phyloP scores from a whole-genome alignment of 1,140 invertebrate genomes.

The Leptonema lineaticorne region DNA sequence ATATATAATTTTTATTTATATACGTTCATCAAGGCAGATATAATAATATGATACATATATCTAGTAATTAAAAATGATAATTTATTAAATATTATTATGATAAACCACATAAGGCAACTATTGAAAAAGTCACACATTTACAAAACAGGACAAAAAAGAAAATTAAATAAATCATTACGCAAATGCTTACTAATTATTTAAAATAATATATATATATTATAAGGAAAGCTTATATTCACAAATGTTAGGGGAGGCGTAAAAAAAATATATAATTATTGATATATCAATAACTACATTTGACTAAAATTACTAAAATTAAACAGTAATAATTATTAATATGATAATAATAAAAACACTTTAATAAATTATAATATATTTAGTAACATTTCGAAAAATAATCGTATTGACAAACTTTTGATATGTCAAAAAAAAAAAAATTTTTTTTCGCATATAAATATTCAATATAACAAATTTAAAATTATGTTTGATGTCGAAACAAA shows the following conservation, averaged over 20 bases:
- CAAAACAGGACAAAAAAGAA: neutral
- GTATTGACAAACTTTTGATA: slow-evolving; percentile 11
- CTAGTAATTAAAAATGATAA: too few relatives aligned
- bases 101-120: neutral
- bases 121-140: neutral
- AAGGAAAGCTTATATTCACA: slow-evolving; percentile 6
- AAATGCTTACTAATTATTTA: neutral
- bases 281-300: too few relatives aligned
- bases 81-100: neutral
- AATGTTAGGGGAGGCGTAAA: neutral
- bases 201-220: neutral
- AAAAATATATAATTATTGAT: too few relatives aligned
- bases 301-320: slow-evolving; percentile 1
- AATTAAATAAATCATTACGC: neutral
- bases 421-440: neutral
- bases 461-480: neutral
- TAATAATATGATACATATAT: neutral
- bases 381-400: neutral
- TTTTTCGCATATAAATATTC: neutral
- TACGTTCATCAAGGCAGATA: neutral
- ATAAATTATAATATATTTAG: slow-evolving; percentile 15
- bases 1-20: too few relatives aligned
- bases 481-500: neutral
- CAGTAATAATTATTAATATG: neutral
- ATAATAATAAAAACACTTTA: slow-evolving; percentile 8